Base-by-base conservation (phyloP, 2,888 invertebrate genomes). In the Amphimallon solstitiale region DNA sequence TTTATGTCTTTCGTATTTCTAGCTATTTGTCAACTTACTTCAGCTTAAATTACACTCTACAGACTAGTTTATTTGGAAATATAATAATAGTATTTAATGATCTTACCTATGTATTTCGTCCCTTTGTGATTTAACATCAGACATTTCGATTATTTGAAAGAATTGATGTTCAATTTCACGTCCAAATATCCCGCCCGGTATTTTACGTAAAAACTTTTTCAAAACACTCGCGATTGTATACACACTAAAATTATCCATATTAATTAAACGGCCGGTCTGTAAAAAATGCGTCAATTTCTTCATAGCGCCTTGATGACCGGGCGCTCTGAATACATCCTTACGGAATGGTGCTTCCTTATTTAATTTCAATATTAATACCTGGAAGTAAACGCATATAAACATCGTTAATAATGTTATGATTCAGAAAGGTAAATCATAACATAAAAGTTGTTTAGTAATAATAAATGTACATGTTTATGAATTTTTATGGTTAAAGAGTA, bases 181-280 rank as follows among this genome's bases (percentile, higher is more conserved):
- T 0, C 98, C 97, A 84, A 98, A 98, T 68, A 98, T 93, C 35
- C 98, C 98, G 65, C 95, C 96, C 12, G 98, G 98, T 76, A 98
- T 91, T 87, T 97, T 97, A 71, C 98, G 88, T 64, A 98, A 88
- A 85, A 98, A 98, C 85, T 97, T 98, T 86, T 98, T 98, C 70
- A 98, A 87, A 68, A 98, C 98, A 83, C 97, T 97, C 66, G 98
- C 98, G 78, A 98, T 96, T 21, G 98, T 98, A 84, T 98, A 97
- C 69, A 98, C 96, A 70, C 95, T 95, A 83, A 95, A 97, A 82
- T 96, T 95, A 81, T 95, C 95, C 78, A 95, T 94, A 83, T 95
- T 95, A 66, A 95, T 94, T 73, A 95, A 85, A 60, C 95, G 88
- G 40, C 95, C 95, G 67, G 93, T 91, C 83, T 95, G 94, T 72